Percentiles rank a stretch among this genome's conserved stretches.
These are phyloP conservation scores for zebrafish (Danio rerio) DNA, from an alignment of 2,113 vertebrate species.

Conservation along the genomic window DNA sequence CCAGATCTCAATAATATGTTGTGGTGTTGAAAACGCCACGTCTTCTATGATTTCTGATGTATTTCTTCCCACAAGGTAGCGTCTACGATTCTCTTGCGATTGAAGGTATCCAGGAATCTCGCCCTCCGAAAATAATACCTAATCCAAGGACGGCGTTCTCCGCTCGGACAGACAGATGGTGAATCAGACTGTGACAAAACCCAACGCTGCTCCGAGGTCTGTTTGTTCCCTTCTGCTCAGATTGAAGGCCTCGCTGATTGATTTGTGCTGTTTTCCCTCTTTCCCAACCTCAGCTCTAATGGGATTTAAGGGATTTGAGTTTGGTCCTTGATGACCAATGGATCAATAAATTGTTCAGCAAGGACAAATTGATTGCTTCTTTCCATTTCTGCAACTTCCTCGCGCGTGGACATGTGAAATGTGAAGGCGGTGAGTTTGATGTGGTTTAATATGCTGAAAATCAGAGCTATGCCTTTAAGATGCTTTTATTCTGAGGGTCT, in stretches of 20 bases:
- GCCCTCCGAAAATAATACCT: constrained; percentile 6
- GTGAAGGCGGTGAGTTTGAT: neutral
- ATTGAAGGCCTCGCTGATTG: constrained; percentile 41
- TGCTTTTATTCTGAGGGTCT: neutral
- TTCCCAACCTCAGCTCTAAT: constrained; percentile 11
- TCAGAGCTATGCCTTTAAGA: neutral
- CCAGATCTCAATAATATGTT: neutral
- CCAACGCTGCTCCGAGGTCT: constrained; percentile 14
- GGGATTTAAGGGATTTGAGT: constrained; percentile 21
- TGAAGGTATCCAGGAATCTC: constrained; percentile 7
- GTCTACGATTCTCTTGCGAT: neutral
- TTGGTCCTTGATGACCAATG: constrained; percentile 34
- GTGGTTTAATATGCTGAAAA: neutral
- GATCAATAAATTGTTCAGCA: constrained; percentile 41
- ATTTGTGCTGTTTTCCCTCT: constrained; percentile 15
- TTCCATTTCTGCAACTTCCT: neutral
- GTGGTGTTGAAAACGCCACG: neutral
- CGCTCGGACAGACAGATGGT: constrained; percentile 22
- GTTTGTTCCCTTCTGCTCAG: constrained; percentile 27
- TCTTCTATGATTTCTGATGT: constrained; percentile 3
- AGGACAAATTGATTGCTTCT: constrained; percentile 28
- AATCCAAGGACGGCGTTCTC: constrained; percentile 5
- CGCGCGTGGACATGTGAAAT: neutral
- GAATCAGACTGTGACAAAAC: constrained; percentile 49
- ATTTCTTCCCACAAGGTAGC: neutral